Base-by-base conservation (phyloP, 2,888 invertebrate species). In the Napeogenes inachia region DNA sequence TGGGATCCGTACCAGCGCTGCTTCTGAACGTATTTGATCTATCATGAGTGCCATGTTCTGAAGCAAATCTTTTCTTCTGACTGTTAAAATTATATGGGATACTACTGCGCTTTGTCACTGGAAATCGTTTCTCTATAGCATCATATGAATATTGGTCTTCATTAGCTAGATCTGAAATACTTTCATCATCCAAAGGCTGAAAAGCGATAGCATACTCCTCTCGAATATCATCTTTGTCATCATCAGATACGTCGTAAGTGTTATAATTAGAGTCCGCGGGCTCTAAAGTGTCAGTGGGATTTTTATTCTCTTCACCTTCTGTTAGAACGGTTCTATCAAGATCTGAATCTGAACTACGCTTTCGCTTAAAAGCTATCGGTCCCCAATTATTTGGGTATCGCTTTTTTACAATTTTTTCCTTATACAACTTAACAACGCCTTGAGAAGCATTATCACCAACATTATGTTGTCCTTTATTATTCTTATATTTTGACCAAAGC, bases 91-190 rank as follows among this genome's bases (percentile, higher is more conserved):
- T 79, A 64, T 72, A 85, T 13, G 77, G 82, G 13, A 85, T 88
- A 66, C 92, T 92, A 57, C 94, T 94, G 2, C 94, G 89, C 77
- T 95, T 94, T 3, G 92, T 83, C 0, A 94, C 93, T 0, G 94
- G 93, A 73, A 94, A 94, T 4, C 93, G 91, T 81, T 94, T 94
- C 70, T 89, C 89, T 21, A 85, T 76, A 8, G 77, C 72, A 59
- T 87, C 88, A 62, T 87, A 90, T 2, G 84, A 72, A 68, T 85
- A 89, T 65, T 84, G 86, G 65, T 88, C 87, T 57, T 89, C 86
- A 68, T 89, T 87, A 12, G 80, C 76, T 53, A 84, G 71, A 69
- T 89, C 88, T 60, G 85, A 78, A 8, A 85, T 63, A 53, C 76
- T 81, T 60, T 88, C 87, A 63, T 89, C 90, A 63, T 90, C 89